Base-by-base conservation (phyloP, 2,888 invertebrate genomes). In the Cryptophagus acutangulus region DNA sequence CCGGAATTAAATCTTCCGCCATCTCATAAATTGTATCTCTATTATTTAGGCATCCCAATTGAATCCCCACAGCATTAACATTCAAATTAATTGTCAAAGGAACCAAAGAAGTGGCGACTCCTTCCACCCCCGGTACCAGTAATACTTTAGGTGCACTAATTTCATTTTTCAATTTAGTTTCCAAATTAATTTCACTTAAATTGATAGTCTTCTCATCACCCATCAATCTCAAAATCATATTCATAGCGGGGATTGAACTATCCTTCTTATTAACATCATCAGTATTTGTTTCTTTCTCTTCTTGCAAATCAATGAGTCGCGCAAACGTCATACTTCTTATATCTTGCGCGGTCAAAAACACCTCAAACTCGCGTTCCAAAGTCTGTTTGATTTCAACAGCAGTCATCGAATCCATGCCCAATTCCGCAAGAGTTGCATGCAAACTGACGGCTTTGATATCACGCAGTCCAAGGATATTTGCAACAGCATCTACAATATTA, bases 381-480 rank as follows among this genome's bases (percentile, higher is more conserved):
- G 86, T 85, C 69, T 94, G 93, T 56, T 94, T 94, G 52, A 97
- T 91, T 70, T 97, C 95, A 0, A 94, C 90, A 0, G 90, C 91
- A 91, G 93, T 95, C 74, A 96, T 82, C 1, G 95, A 95, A 71
- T 97, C 95, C 82, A 97, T 87, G 20, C 96, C 96, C 48, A 97
- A 73, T 65, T 96, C 95, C 1, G 90, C 87, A 1, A 97, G 72
- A 0, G 84, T 80, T 1, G 82, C 77, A 58, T 82, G 80, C 45
- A 78, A 75, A 30, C 84, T 84, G 1, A 82, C 77, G 0, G 77
- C 78, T 67, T 82, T 87, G 59, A 79, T 65, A 58, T 84, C 83
- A 16, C 17, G 39, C n/a, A 52, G 17, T 31, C 50, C 50, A 75
- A 81, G 76, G 33, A 82, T 79, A 36, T 48, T 49, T 2, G 54